phyloP scores from a whole-genome alignment of 1,140 invertebrate genomes.

The Thaumetopoea pityocampa region DNA sequence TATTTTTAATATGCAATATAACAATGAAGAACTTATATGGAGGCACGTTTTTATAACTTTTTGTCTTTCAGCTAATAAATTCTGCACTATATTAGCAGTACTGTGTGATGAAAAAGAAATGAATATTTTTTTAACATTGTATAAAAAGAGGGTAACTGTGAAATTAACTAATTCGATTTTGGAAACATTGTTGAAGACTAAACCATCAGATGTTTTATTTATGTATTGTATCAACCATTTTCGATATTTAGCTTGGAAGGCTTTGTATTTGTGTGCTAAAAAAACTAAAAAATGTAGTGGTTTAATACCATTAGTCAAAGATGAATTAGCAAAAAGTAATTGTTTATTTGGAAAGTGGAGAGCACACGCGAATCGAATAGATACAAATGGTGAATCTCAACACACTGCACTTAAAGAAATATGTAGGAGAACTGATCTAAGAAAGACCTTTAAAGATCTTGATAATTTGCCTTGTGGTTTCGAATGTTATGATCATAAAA shows the following conservation, averaged over 20 bases:
- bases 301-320: constrained; percentile 45
- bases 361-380: constrained; percentile 50
- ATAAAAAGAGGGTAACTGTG: constrained; percentile 62
- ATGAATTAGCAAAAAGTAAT: constrained; percentile 58
- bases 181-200: constrained; percentile 44
- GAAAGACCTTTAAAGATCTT: constrained; percentile 46
- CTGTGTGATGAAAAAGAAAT: constrained; percentile 46
- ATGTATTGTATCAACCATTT: constrained; percentile 72
- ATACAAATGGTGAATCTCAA: constrained; percentile 34
- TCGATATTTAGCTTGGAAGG: constrained; percentile 63
- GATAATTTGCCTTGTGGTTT: constrained; percentile 46
- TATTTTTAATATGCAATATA: constrained; percentile 62
- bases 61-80: constrained; percentile 71
- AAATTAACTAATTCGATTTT: constrained; percentile 61
- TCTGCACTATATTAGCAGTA: constrained; percentile 66
- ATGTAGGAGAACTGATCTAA: constrained; percentile 54
- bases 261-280: constrained; percentile 56
- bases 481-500: constrained; percentile 49
- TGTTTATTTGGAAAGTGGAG: constrained; percentile 68
- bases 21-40: constrained; percentile 59
- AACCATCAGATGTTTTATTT: constrained; percentile 44
- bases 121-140: constrained; percentile 47
- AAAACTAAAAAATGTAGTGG: constrained; percentile 55
- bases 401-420: constrained; percentile 40
- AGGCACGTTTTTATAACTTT: constrained; percentile 60